Percentiles rank a stretch among this genome's conserved stretches.
Conservation (phyloP, 2,797 vertebrate genomes). For the Urosaurus nigricauda region DNA sequence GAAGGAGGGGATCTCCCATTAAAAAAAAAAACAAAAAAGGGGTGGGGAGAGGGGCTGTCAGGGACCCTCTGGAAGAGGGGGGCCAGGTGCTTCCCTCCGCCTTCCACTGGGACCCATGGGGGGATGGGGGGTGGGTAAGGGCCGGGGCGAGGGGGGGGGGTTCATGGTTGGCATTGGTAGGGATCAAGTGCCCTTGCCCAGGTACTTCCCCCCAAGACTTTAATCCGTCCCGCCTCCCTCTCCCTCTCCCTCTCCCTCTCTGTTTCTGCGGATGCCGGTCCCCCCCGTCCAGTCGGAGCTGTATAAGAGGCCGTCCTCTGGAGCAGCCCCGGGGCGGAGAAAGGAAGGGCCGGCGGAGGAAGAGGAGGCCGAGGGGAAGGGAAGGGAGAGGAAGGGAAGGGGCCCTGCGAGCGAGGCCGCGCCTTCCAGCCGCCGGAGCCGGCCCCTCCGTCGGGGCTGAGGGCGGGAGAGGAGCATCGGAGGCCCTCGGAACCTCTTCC, state of each 20-base stretch:
- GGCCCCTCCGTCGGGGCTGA: not conserved
- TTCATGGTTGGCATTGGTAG: constrained; percentile 5
- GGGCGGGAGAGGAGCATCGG: not conserved
- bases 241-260: constrained; percentile 45
- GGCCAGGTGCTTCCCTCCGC: not conserved
- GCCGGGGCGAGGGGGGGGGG: not conserved
- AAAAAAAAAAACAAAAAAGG: no score
- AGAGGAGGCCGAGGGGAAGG: not conserved
- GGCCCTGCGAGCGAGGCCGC: constrained; percentile 48
- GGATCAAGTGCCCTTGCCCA: not conserved
- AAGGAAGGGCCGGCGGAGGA: not conserved
- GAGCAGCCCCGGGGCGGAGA: constrained; percentile 64
- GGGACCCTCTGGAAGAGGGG: not conserved
- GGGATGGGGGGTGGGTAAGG: no score
- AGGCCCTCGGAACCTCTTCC: not conserved
- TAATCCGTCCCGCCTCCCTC: not conserved
- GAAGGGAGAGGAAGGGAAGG: not conserved
- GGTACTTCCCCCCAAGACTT: not conserved
- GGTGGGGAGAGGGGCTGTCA: not conserved
- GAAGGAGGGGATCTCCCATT: no score
- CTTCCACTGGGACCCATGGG: not conserved
- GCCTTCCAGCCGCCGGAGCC: constrained; percentile 61
- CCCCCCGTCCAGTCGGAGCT: constrained; percentile 45
- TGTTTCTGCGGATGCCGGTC: constrained; percentile 41
- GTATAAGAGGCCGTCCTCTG: constrained; percentile 66